A percentile compares a stretch with the other conserved stretches of the same genome.
Conservation (phyloP, 1,140 invertebrate genomes). For the Drosophila ironensis region DNA sequence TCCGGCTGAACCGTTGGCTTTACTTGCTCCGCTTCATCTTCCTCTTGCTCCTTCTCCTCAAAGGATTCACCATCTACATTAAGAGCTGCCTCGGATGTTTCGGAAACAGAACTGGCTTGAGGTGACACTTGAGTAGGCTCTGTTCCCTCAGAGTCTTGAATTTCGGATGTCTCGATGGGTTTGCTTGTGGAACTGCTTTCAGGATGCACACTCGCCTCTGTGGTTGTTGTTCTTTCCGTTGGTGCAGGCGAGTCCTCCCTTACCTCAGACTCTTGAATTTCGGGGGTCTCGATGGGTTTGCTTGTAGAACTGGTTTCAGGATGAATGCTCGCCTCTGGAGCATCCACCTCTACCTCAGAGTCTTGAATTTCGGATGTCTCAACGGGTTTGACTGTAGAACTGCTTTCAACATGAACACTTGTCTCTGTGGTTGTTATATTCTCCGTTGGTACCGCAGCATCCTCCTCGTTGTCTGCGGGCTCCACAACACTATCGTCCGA, state of each 20-base stretch:
- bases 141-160: neutral
- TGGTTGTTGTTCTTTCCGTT: too few species aligned
- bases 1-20: neutral
- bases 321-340: too few species aligned
- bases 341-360: neutral
- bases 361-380: slow-evolving; percentile 15
- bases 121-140: neutral
- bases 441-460: neutral
- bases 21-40: slow-evolving; percentile 7
- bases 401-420: too few species aligned
- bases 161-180: too few species aligned
- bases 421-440: neutral
- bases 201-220: neutral
- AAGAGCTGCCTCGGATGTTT: neutral
- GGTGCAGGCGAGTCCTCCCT: too few species aligned
- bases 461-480: slow-evolving; percentile 5
- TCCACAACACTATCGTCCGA: slow-evolving; percentile 12
- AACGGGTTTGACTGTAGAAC: too few species aligned
- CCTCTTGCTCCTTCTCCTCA: slow-evolving; percentile 18
- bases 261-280: too few species aligned
- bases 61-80: neutral
- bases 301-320: too few species aligned
- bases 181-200: slow-evolving; percentile 5
- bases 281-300: too few species aligned
- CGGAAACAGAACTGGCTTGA: neutral